Conservation (phyloP, 2,888 invertebrate species). For the Sinelater perroti region DNA sequence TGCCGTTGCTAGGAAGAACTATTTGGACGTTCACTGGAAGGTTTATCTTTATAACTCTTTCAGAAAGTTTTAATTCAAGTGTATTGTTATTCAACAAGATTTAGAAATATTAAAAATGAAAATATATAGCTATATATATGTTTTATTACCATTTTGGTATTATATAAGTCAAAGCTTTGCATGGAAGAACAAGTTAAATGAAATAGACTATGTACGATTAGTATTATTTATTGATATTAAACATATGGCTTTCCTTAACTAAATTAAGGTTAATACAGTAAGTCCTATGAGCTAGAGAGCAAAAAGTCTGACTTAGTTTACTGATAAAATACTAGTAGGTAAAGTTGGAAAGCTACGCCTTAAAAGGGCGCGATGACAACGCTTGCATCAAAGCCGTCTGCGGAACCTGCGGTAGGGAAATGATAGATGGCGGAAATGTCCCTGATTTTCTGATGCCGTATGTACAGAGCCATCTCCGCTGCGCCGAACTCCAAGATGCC, state of each 20-base stretch:
- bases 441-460: too few species aligned
- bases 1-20: too few species aligned
- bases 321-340: conserved; percentile 32
- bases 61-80: too few species aligned
- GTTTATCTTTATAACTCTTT: too few species aligned
- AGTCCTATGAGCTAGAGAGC: conserved; percentile 30
- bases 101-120: too few species aligned
- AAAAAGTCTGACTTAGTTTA: conserved; percentile 28
- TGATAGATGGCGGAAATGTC: too few species aligned
- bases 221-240: conserved; percentile 29
- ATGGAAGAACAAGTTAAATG: not conserved
- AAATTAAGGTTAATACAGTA: conserved; percentile 26
- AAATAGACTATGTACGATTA: not conserved
- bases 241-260: conserved; percentile 31
- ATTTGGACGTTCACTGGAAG: too few species aligned
- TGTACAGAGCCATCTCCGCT: too few species aligned
- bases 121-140: too few species aligned
- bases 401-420: not conserved
- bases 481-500: too few species aligned
- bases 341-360: conserved; percentile 14
- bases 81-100: too few species aligned
- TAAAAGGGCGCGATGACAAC: conserved; percentile 29
- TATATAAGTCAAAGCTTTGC: not conserved
- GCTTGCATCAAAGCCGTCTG: conserved; percentile 31
- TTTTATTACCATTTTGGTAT: not conserved